These are phyloP conservation scores for Anabas testudineus DNA, from an alignment of 2,797 vertebrate genomes.

Conservation along the genomic window DNA sequence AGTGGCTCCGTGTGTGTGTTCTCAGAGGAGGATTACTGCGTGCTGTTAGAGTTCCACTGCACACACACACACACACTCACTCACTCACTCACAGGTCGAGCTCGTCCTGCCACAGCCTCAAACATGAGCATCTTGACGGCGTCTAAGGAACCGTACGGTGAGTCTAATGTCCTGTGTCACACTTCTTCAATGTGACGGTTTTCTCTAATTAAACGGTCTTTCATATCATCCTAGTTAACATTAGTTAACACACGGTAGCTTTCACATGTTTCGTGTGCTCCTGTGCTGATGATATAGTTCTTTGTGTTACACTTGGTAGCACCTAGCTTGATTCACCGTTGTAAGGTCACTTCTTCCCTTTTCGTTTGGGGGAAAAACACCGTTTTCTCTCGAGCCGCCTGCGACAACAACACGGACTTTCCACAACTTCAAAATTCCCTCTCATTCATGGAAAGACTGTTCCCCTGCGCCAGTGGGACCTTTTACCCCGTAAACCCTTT, in stretches of 20 bases:
- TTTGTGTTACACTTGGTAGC: too few relatives aligned
- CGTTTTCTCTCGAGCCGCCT: background rate
- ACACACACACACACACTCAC: too few relatives aligned
- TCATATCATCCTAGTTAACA: too few relatives aligned
- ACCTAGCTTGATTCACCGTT: background rate
- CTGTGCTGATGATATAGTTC: too few relatives aligned
- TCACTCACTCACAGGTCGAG: too few relatives aligned
- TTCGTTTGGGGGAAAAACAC: background rate
- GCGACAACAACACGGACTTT: background rate
- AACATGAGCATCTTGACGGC: constrained; percentile 79
- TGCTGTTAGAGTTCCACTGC: too few relatives aligned
- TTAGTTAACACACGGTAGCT: too few relatives aligned
- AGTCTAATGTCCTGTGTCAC: constrained; percentile 45
- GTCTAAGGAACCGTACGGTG: constrained; percentile 78
- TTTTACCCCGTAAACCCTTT: too few relatives aligned
- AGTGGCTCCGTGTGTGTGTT: background rate
- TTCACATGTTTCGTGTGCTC: too few relatives aligned
- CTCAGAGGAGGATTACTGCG: background rate
- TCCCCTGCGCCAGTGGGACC: too few relatives aligned
- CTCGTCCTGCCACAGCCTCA: background rate
- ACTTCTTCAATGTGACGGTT: background rate
- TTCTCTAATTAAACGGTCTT: too few relatives aligned
- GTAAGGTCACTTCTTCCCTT: too few relatives aligned
- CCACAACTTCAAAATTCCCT: background rate
- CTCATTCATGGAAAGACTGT: background rate